These are phyloP conservation scores for Aleiodes testaceus DNA, from an alignment of 2,888 invertebrate species.

Conservation along the genomic window DNA sequence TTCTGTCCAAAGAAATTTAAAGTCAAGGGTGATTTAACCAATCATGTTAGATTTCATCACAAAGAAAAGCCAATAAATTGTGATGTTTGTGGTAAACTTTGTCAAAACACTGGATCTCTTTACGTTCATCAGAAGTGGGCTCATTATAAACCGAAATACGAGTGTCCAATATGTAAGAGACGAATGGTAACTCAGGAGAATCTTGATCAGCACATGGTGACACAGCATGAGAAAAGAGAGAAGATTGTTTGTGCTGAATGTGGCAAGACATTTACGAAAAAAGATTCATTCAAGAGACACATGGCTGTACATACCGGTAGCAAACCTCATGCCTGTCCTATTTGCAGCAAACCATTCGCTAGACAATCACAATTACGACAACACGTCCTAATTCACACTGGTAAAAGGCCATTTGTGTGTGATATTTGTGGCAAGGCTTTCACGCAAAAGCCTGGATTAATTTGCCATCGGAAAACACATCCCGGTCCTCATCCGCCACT, in stretches of 20 bases:
- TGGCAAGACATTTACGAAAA: slow-evolving; percentile 70
- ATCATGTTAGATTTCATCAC: slow-evolving; percentile 69
- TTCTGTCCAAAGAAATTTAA: slow-evolving; percentile 69
- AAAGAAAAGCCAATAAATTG: slow-evolving; percentile 70
- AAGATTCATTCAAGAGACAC: slow-evolving; percentile 70
- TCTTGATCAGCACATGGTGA: slow-evolving; percentile 67
- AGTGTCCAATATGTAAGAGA: slow-evolving; percentile 69
- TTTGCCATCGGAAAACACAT: slow-evolving; percentile 70
- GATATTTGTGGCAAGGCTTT: slow-evolving; percentile 71
- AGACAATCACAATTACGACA: slow-evolving; percentile 68
- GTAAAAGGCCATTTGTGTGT: slow-evolving; percentile 68
- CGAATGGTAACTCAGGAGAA: slow-evolving; percentile 71
- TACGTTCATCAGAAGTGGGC: slow-evolving; percentile 72
- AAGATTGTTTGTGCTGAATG: slow-evolving; percentile 70
- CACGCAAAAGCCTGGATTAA: slow-evolving; percentile 69
- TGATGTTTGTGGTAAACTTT: slow-evolving; percentile 69
- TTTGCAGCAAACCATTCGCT: slow-evolving; percentile 69
- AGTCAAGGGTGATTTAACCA: slow-evolving; percentile 70
- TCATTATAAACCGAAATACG: slow-evolving; percentile 70
- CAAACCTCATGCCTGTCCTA: slow-evolving; percentile 68
- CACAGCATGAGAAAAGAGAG: slow-evolving; percentile 69
- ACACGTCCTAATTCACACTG: slow-evolving; percentile 70
- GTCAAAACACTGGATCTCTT: slow-evolving; percentile 68
- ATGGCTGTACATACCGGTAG: slow-evolving; percentile 70
- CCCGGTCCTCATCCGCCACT: slow-evolving; percentile 69